These are phyloP conservation scores for Thinocorus orbignyianus DNA, from an alignment of 2,113 vertebrate genomes.

Conservation along the genomic window DNA sequence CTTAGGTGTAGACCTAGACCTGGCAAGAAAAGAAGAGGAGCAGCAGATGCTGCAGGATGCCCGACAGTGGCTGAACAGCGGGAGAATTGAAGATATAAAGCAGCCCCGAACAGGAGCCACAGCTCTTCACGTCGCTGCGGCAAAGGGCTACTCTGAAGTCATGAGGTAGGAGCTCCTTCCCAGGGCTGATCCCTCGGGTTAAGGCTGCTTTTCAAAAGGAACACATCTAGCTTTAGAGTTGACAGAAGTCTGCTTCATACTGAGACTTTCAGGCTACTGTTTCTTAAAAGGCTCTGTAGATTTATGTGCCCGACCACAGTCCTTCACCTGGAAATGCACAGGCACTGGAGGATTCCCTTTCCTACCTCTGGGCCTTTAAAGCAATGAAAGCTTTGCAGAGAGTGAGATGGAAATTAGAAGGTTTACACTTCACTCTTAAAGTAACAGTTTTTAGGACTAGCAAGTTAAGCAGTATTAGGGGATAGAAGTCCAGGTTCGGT, in stretches of 20 bases:
- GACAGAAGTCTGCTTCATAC: neutral
- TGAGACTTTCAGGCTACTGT: neutral
- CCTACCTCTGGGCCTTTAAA: neutral
- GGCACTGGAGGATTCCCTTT: neutral
- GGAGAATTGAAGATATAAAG: conserved; percentile 76
- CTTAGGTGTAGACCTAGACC: conserved; percentile 87
- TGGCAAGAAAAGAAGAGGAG: conserved; percentile 87
- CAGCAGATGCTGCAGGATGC: conserved; percentile 91
- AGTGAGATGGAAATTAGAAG: neutral
- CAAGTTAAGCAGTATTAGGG: neutral
- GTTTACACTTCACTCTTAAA: neutral
- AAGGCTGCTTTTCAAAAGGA: neutral
- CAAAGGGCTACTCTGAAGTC: conserved; percentile 93
- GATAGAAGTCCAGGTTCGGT: neutral
- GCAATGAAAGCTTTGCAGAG: neutral
- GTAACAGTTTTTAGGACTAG: neutral
- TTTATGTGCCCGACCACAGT: neutral
- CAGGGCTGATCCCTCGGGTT: neutral
- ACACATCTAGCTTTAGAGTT: neutral
- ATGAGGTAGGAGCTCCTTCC: conserved; percentile 81
- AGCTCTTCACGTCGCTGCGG: conserved; percentile 91
- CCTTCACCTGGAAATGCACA: neutral
- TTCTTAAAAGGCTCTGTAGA: neutral
- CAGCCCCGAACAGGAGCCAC: conserved; percentile 89
- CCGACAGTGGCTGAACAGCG: conserved; percentile 86